These are phyloP conservation scores for Pammene fasciana DNA, from an alignment of 2,888 invertebrate genomes.

Conservation along the genomic window DNA sequence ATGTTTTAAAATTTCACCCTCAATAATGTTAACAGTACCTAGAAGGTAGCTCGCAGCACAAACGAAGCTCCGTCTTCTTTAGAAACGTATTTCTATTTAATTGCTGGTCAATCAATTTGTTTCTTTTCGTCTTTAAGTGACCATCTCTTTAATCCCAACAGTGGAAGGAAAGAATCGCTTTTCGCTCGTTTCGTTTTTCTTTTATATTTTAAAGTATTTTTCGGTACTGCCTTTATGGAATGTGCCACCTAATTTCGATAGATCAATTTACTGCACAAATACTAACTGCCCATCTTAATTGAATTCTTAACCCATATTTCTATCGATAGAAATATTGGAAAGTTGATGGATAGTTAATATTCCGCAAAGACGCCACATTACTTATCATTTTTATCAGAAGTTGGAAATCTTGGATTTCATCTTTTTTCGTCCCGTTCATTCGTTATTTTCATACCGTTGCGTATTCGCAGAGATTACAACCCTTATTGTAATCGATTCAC, in stretches of 20 bases:
- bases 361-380: neutral
- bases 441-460: too few relatives aligned
- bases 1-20: too few relatives aligned
- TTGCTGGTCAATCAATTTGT: neutral
- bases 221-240: neutral
- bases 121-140: neutral
- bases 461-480: too few relatives aligned
- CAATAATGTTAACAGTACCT: too few relatives aligned
- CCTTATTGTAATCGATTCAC: too few relatives aligned
- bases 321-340: neutral
- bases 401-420: too few relatives aligned
- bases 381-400: neutral
- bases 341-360: neutral
- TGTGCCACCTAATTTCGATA: neutral
- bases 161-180: neutral
- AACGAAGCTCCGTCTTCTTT: neutral
- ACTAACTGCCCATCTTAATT: neutral
- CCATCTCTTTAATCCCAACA: neutral
- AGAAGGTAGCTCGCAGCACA: neutral
- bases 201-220: too few relatives aligned
- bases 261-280: neutral
- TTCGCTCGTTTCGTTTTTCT: too few relatives aligned
- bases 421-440: neutral
- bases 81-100: slow-evolving; percentile 4
- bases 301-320: neutral